phyloP scores from a whole-genome alignment of 2,888 invertebrate species.

The Sisyra terminalis region DNA sequence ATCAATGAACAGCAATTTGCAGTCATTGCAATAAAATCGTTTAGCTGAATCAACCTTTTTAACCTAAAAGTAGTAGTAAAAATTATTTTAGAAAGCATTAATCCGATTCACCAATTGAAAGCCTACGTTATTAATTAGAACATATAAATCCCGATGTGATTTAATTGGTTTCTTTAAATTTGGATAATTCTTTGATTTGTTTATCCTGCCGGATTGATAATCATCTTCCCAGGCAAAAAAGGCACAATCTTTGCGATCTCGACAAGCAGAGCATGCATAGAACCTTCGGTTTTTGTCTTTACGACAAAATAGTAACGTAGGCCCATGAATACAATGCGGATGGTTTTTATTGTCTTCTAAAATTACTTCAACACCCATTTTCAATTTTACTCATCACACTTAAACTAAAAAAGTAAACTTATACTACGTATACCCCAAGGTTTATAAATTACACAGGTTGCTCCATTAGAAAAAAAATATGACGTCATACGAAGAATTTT shows the following conservation, averaged over 20 bases:
- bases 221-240: conserved; percentile 44
- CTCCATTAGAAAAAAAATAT: too few relatives aligned
- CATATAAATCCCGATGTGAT: conserved; percentile 35
- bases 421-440: too few relatives aligned
- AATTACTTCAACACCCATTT: conserved; percentile 29
- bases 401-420: too few relatives aligned
- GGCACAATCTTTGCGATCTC: conserved; percentile 60
- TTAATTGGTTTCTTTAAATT: conserved; percentile 26
- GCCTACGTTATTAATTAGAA: conserved; percentile 33
- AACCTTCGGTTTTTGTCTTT: conserved; percentile 32
- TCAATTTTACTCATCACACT: too few relatives aligned
- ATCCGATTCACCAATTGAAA: conserved; percentile 5
- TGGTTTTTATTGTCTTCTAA: conserved; percentile 39
- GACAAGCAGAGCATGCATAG: conserved; percentile 71
- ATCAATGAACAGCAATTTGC: conserved; percentile 34
- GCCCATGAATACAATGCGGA: conserved; percentile 62
- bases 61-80: conserved; percentile 22
- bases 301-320: conserved; percentile 51
- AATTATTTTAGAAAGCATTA: conserved; percentile 3
- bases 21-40: conserved; percentile 46
- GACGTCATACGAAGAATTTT: too few relatives aligned
- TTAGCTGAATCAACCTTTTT: conserved; percentile 24
- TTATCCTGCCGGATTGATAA: conserved; percentile 22
- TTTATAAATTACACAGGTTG: too few relatives aligned
- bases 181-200: conserved; percentile 33